A percentile compares a stretch with the other conserved stretches of the same genome.
These are phyloP conservation scores for Blennius ocellaris DNA, from an alignment of 2,113 vertebrate species.

Conservation along the genomic window DNA sequence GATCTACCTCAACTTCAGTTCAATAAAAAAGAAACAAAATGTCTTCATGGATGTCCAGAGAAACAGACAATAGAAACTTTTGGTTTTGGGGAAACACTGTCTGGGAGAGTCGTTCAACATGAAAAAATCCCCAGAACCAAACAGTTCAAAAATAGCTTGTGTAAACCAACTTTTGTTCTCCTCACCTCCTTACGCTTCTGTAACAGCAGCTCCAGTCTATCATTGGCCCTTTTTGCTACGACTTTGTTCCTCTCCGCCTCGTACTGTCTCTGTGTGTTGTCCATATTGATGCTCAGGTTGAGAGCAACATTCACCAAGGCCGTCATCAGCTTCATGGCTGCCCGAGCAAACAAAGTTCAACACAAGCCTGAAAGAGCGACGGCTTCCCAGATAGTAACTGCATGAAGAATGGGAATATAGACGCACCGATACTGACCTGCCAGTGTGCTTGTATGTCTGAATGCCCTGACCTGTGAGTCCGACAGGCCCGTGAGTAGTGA, in stretches of 20 bases:
- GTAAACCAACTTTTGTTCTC: too few species aligned
- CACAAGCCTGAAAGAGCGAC: not conserved
- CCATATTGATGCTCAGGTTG: slow-evolving; percentile 99
- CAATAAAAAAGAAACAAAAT: too few species aligned
- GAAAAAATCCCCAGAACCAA: too few species aligned
- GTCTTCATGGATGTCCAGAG: too few species aligned
- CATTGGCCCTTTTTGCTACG: slow-evolving; percentile 96
- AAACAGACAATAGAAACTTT: too few species aligned
- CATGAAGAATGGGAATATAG: slow-evolving; percentile 4
- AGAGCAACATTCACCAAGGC: slow-evolving; percentile 99
- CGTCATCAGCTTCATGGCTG: slow-evolving; percentile 99
- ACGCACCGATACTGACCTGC: slow-evolving; percentile 85
- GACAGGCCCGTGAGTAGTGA: slow-evolving; percentile 98
- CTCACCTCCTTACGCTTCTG: slow-evolving; percentile 99
- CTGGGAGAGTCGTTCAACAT: too few species aligned
- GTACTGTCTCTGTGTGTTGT: slow-evolving; percentile 98
- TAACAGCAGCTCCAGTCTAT: slow-evolving; percentile 93
- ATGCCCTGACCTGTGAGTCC: slow-evolving; percentile 98
- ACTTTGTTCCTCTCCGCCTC: slow-evolving; percentile 98
- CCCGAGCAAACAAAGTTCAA: slow-evolving; percentile 27
- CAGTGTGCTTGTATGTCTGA: slow-evolving; percentile 98
- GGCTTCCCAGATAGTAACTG: slow-evolving; percentile 81
- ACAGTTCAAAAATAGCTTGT: too few species aligned
- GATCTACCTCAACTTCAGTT: too few species aligned
- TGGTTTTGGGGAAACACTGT: too few species aligned